Conservation (phyloP, 2,888 invertebrate genomes). For the Stenurella melanura region DNA sequence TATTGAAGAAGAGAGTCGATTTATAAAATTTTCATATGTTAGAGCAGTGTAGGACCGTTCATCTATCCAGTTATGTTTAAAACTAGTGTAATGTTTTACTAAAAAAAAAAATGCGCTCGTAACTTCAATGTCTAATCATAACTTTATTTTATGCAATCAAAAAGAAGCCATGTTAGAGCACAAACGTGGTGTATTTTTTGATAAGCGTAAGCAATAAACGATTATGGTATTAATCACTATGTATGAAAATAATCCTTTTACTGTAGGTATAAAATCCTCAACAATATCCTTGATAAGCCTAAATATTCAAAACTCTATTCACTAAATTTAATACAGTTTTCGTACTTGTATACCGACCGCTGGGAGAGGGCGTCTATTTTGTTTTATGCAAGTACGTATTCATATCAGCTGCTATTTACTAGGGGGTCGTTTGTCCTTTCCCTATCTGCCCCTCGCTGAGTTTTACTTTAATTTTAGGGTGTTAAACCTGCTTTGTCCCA, state of each 20-base stretch:
- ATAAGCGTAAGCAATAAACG: not conserved
- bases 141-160: too few relatives aligned
- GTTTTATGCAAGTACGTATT: conserved; percentile 30
- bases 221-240: not conserved
- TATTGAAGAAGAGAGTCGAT: too few relatives aligned
- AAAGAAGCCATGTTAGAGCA: too few relatives aligned
- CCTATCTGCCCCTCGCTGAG: conserved; percentile 63
- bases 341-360: conserved; percentile 35
- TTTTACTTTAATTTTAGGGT: conserved; percentile 67
- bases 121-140: too few relatives aligned
- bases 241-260: not conserved
- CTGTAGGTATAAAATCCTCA: not conserved
- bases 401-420: conserved; percentile 40
- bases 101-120: too few relatives aligned
- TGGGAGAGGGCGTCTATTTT: conserved; percentile 12
- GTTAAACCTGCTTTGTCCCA: conserved; percentile 62
- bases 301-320: conserved; percentile 38
- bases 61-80: too few relatives aligned
- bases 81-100: too few relatives aligned
- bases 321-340: conserved; percentile 40
- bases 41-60: too few relatives aligned
- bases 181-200: not conserved
- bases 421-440: conserved; percentile 48
- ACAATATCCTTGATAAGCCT: conserved; percentile 33
- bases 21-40: too few relatives aligned